Conservation (phyloP, 2,888 invertebrate species). For the Machimus rusticus region DNA sequence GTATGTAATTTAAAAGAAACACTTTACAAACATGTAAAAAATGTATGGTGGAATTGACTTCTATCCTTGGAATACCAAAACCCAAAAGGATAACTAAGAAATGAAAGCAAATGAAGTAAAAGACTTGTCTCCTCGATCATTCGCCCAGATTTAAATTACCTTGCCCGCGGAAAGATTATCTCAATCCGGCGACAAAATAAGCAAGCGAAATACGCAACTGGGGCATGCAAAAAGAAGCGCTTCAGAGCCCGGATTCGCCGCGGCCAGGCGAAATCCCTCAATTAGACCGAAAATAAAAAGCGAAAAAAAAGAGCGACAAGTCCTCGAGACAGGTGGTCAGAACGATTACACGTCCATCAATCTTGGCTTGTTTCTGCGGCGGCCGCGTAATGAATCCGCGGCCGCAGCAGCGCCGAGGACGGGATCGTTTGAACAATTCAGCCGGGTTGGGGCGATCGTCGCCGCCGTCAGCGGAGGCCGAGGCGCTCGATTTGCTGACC, state of each 20-base stretch:
- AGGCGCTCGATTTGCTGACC: background rate
- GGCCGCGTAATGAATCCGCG: background rate
- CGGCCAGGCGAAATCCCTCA: background rate
- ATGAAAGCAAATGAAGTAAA: background rate
- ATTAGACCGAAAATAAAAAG: background rate
- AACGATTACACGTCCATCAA: conserved; percentile 3
- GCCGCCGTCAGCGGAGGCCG: background rate
- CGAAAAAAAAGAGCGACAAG: background rate
- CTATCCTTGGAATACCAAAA: background rate
- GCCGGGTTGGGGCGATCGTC: background rate
- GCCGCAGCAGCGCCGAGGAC: background rate
- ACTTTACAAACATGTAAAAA: background rate
- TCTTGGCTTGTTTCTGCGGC: background rate
- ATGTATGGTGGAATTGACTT: background rate
- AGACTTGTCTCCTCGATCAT: background rate
- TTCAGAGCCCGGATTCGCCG: background rate
- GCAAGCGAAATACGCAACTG: background rate
- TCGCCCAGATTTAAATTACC: background rate
- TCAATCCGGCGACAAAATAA: background rate
- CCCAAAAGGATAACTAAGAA: background rate
- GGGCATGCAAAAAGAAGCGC: background rate
- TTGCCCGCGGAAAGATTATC: background rate
- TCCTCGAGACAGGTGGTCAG: conserved; percentile 8
- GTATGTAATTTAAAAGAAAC: background rate
- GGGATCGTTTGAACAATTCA: background rate